Base-by-base conservation (phyloP, 2,797 vertebrate genomes). In the Scomberomorus guttatus region DNA sequence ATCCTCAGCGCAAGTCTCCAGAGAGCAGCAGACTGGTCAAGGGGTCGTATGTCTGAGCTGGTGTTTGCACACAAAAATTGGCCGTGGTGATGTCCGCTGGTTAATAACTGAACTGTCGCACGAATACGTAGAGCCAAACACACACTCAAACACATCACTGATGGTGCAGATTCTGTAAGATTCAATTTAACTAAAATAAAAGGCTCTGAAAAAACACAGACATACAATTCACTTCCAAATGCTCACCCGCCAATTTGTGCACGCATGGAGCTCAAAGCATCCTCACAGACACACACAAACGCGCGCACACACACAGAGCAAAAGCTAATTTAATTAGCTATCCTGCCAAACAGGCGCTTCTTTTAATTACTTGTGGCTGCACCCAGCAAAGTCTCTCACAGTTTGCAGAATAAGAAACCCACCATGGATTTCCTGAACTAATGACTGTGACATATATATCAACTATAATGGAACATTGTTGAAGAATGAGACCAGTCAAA, bases 241-340 rank as follows among this genome's bases (percentile, higher is more conserved):
- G 48, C 71, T 82, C 62, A 52, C 9, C 27, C 8, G 2, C 77
- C 62, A 48, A 46, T 80, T 86, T 69, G 57, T 66, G 50, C 64
- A 70, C 32, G 55, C 52, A 59, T 48, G 44, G 37, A 83, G 63
- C 80, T 80, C 78, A 85, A 77, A 87, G 74, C 64, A 58, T 32
- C 34, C 29, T 52, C 62, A 48, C 44, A 27, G 64, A 66, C 66
- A 77, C 37, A 76, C 48, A 81, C 44, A 64, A 44, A 75, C 10
- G 72, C 24, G 77, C 72, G 50, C 59, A 5, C 65, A 3, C 75
- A 79, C 75, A 63, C 62, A 48, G 66, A 50, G 39, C 79, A 68
- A 80, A 79, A 79, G 77, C 63, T 92, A 92, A 95, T 95, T 94
- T 90, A 95, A 93, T 95, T 94, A 94, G 88, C 89, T 89, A 86